These are phyloP conservation scores for Dissostichus mawsoni DNA, from an alignment of 2,113 vertebrate species.

Conservation along the genomic window DNA sequence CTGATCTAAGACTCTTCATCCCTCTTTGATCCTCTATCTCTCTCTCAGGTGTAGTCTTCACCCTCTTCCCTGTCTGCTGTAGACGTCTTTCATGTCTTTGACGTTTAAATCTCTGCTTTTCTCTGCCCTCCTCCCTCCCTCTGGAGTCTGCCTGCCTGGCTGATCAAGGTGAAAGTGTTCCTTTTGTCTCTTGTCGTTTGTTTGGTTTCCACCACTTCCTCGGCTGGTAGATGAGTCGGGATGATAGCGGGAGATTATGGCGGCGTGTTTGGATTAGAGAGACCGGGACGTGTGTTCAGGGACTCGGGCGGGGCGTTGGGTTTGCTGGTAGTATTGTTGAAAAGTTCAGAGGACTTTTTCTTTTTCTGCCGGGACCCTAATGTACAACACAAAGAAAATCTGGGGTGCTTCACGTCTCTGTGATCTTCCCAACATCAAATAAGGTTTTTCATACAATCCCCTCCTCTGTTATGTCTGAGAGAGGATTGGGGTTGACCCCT, in stretches of 20 bases:
- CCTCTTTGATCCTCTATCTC: constrained; percentile 66
- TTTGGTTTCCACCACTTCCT: constrained; percentile 79
- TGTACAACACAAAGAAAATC: constrained; percentile 56
- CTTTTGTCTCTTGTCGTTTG: constrained; percentile 77
- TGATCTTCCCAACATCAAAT: constrained; percentile 74
- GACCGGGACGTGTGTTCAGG: constrained; percentile 56
- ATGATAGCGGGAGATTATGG: constrained; percentile 79
- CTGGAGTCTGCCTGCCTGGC: constrained; percentile 54
- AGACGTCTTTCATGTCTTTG: constrained; percentile 76
- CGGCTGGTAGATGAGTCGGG: constrained; percentile 65
- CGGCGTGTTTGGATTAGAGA: constrained; percentile 78
- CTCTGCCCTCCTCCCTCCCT: constrained; percentile 55
- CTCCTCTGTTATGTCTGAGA: constrained; percentile 74
- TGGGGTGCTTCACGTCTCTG: constrained; percentile 53
- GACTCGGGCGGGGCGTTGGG: constrained; percentile 9
- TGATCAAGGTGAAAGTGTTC: constrained; percentile 85
- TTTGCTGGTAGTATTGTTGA: constrained; percentile 50
- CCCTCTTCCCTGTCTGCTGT: constrained; percentile 58
- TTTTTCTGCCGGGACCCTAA: constrained; percentile 36
- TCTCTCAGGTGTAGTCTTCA: constrained; percentile 66
- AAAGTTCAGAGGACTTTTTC: constrained; percentile 57
- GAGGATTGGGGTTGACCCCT: constrained; percentile 56
- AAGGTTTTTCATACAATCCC: constrained; percentile 41
- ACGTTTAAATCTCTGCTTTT: constrained; percentile 60
- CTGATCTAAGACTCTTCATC: constrained; percentile 47